A percentile compares a stretch with the other conserved stretches of the same genome.
Evolutionary conservation across 2,888 invertebrate genomes (phyloP).

Genomic region (Microplitis manilae): DNA sequence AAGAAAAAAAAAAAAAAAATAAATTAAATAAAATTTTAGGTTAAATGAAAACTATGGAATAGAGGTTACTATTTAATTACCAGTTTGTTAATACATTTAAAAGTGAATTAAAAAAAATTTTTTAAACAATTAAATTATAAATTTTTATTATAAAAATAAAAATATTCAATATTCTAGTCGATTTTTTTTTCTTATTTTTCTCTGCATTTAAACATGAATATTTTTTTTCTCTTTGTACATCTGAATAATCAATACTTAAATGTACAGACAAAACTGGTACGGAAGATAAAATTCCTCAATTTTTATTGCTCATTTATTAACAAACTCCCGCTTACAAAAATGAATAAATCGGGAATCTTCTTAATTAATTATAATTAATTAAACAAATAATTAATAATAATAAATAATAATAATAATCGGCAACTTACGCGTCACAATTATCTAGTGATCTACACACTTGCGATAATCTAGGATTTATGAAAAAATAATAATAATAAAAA

Average conservation of each 20-base stretch:
- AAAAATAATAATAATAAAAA: not conserved
- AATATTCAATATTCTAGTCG: constrained; percentile 23
- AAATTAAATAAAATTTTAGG: not conserved
- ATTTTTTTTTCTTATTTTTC: not conserved
- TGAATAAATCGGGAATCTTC: not conserved
- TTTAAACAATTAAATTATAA: not conserved
- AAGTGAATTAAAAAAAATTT: not conserved
- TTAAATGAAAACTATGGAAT: not conserved
- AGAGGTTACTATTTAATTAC: not conserved
- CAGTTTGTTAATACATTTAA: not conserved
- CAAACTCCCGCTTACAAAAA: constrained; percentile 31
- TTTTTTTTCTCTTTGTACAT: constrained; percentile 45
- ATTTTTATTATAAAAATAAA: constrained; percentile 6
- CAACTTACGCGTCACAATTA: constrained; percentile 42
- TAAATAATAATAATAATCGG: constrained; percentile 30
- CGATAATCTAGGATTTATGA: not conserved
- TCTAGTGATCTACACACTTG: constrained; percentile 37
- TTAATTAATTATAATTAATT: not conserved
- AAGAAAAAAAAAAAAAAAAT: not conserved
- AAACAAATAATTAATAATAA: not conserved
- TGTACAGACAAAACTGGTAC: constrained; percentile 49
- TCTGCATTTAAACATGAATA: constrained; percentile 2
- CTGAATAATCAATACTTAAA: constrained; percentile 24
- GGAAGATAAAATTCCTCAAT: constrained; percentile 60
- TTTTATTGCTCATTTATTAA: constrained; percentile 60